Percentiles rank a stretch among this genome's conserved stretches.
Evolutionary conservation across 2,888 invertebrate genomes (phyloP).

Genomic region (Quadroppia sp.): DNA sequence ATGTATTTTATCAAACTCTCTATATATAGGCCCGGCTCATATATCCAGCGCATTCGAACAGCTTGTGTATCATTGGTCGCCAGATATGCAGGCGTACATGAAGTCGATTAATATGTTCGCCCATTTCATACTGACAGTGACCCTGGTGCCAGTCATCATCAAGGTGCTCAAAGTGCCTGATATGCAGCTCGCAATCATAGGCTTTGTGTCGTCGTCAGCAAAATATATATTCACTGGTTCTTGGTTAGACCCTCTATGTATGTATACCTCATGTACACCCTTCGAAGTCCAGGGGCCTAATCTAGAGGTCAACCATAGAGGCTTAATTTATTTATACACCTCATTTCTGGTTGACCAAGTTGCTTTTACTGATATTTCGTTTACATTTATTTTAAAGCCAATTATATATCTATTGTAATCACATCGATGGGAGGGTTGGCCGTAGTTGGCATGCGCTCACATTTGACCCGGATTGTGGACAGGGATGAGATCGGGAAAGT

Average conservation of each 20-base stretch:
- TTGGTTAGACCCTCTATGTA: neutral
- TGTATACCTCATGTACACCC: neutral
- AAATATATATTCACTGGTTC: neutral
- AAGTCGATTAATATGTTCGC: neutral
- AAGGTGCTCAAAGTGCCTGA: neutral
- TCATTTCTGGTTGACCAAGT: too few species aligned
- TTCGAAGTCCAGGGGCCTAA: too few species aligned
- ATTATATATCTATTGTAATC: neutral
- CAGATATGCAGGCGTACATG: neutral
- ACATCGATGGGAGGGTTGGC: neutral
- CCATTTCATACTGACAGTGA: neutral
- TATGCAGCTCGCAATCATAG: neutral
- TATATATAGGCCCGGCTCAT: neutral
- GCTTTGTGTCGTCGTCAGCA: neutral
- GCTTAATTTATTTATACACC: too few species aligned
- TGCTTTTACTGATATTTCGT: neutral
- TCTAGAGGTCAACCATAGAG: too few species aligned
- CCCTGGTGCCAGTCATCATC: neutral
- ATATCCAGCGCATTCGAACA: neutral
- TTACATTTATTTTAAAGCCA: neutral
- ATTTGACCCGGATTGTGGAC: slow-evolving; percentile 26
- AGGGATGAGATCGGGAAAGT: slow-evolving; percentile 27
- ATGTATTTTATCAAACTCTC: neutral
- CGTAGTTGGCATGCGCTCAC: neutral
- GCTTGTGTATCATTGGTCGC: neutral